Conservation (phyloP, 1,140 invertebrate genomes). For the Caligus rogercresseyi region DNA sequence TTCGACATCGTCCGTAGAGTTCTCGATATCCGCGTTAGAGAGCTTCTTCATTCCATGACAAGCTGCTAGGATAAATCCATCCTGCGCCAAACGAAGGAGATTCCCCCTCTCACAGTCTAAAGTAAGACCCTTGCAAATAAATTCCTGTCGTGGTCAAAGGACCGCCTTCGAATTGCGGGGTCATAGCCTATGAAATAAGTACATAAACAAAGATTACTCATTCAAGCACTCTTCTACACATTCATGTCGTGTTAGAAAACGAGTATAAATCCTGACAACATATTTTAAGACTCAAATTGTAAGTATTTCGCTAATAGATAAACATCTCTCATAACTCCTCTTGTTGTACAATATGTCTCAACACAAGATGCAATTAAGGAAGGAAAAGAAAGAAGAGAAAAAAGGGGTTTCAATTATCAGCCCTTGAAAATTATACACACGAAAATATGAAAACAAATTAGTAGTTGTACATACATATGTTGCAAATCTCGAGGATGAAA, state of each 20-base stretch:
- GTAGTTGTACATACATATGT: no score
- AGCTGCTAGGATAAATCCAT: conserved; percentile 28
- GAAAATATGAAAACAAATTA: no score
- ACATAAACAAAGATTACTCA: no score
- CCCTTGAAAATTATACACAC: no score
- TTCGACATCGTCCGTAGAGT: conserved; percentile 26
- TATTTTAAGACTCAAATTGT: neutral
- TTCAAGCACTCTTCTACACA: neutral
- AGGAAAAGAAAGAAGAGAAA: no score
- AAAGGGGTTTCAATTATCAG: no score
- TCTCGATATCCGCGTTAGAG: conserved; percentile 24
- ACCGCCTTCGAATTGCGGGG: conserved; percentile 3
- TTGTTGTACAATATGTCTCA: no score
- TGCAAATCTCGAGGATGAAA: no score
- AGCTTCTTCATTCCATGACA: conserved; percentile 29
- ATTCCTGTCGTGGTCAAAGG: conserved; percentile 18
- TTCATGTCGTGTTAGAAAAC: neutral
- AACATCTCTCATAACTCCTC: no score
- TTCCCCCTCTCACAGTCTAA: conserved; percentile 29
- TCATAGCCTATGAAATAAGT: conserved; percentile 22
- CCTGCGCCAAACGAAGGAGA: conserved; percentile 27
- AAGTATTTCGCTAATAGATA: no score
- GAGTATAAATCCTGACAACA: neutral
- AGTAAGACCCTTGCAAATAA: conserved; percentile 28
- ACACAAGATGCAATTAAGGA: no score